These are phyloP conservation scores for Malacoctenus gilli DNA, from an alignment of 2,797 vertebrate species.

Conservation along the genomic window DNA sequence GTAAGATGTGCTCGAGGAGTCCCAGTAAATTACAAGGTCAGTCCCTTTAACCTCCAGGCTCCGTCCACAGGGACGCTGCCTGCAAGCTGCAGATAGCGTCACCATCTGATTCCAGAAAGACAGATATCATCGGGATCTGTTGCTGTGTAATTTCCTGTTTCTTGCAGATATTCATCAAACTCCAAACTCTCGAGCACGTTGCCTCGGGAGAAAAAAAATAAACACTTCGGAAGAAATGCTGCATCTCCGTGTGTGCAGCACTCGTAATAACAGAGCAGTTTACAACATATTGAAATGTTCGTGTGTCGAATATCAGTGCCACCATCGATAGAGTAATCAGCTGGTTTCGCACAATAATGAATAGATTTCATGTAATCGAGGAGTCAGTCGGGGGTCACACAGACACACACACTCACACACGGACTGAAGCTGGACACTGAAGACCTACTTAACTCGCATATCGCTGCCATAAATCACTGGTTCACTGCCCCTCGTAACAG, in stretches of 20 bases:
- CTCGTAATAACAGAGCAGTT: background rate
- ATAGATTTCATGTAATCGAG: background rate
- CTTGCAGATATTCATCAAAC: background rate
- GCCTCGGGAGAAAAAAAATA: background rate
- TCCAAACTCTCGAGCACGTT: background rate
- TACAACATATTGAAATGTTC: background rate
- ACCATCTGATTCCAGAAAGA: background rate
- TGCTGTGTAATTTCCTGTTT: background rate
- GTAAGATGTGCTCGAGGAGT: too few relatives aligned
- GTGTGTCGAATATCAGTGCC: too few relatives aligned
- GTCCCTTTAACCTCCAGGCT: background rate
- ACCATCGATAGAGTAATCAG: too few relatives aligned
- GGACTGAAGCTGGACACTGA: background rate
- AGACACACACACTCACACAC: constrained; percentile 8
- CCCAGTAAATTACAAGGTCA: background rate
- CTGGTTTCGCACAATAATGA: background rate
- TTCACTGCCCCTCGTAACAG: background rate
- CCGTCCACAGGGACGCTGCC: background rate
- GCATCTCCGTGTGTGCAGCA: background rate
- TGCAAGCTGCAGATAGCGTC: background rate
- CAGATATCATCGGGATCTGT: background rate
- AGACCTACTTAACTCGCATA: background rate
- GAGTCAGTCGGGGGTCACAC: background rate
- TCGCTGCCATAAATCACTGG: constrained; percentile 6
- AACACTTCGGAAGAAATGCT: constrained; percentile 3